phyloP scores from a whole-genome alignment of 2,797 vertebrate species.

The Babyrousa celebensis region DNA sequence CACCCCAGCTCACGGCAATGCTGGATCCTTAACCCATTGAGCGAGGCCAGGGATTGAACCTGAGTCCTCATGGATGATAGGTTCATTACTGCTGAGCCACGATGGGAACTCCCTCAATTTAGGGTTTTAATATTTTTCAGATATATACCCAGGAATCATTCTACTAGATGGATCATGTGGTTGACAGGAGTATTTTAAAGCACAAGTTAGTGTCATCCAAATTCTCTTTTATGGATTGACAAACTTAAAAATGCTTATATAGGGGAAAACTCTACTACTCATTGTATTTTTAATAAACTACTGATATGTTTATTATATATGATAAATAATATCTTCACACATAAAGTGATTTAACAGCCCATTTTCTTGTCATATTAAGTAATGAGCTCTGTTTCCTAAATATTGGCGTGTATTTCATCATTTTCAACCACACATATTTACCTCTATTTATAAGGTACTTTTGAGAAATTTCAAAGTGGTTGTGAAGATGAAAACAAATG shows the following conservation, averaged over 20 bases:
- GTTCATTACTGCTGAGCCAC: too few relatives aligned
- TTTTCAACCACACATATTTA: conserved; percentile 31
- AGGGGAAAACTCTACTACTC: background rate
- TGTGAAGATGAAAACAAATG: conserved; percentile 22
- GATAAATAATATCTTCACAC: conserved; percentile 15
- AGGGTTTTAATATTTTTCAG: background rate
- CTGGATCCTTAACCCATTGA: too few relatives aligned
- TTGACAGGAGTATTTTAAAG: background rate
- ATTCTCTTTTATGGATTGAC: background rate
- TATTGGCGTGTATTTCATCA: background rate
- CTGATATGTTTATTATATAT: background rate
- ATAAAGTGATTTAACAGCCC: background rate
- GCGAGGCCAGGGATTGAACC: too few relatives aligned
- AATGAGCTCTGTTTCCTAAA: conserved; percentile 26
- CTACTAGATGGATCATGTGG: background rate
- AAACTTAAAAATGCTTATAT: conserved; percentile 5
- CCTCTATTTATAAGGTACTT: background rate
- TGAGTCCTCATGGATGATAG: too few relatives aligned
- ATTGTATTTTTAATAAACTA: conserved; percentile 4
- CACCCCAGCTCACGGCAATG: too few relatives aligned
- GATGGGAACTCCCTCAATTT: too few relatives aligned
- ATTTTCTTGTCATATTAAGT: conserved; percentile 3
- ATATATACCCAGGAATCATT: background rate
- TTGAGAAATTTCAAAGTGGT: background rate
- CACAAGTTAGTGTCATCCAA: background rate